phyloP scores from a whole-genome alignment of 2,888 invertebrate species.

The Glaucopsyche alexis region DNA sequence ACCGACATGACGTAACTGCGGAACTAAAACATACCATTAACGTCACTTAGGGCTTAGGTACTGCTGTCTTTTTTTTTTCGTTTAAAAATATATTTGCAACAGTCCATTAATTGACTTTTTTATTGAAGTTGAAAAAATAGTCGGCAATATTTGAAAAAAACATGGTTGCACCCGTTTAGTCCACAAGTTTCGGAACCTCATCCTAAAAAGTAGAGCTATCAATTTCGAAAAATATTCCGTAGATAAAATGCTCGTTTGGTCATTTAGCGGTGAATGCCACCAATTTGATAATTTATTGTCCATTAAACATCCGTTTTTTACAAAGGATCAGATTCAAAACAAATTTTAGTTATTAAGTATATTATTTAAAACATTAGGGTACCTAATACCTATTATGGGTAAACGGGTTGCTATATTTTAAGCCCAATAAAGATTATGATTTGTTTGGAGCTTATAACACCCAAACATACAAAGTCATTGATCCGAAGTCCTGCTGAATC shows the following conservation, averaged over 20 bases:
- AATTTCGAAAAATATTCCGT: not conserved
- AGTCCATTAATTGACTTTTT: too few species aligned
- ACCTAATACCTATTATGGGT: not conserved
- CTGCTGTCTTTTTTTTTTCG: too few species aligned
- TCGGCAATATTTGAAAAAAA: too few species aligned
- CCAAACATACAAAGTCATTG: not conserved
- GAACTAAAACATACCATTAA: constrained; percentile 56
- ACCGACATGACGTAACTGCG: constrained; percentile 70
- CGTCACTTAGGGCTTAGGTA: not conserved
- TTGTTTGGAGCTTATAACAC: not conserved
- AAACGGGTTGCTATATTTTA: not conserved
- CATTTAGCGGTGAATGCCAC: not conserved
- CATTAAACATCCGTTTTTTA: not conserved
- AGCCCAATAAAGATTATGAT: not conserved
- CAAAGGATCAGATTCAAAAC: not conserved
- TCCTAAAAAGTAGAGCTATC: not conserved
- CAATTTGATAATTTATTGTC: not conserved
- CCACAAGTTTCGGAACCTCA: too few species aligned
- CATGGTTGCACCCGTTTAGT: too few species aligned
- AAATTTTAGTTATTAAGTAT: not conserved
- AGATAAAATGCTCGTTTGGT: not conserved
- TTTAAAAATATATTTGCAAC: too few species aligned
- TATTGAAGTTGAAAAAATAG: too few species aligned
- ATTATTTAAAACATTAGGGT: not conserved
- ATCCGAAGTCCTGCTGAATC: not conserved